These are phyloP conservation scores for Phaethon lepturus DNA, from an alignment of 2,113 vertebrate species.

Conservation along the genomic window DNA sequence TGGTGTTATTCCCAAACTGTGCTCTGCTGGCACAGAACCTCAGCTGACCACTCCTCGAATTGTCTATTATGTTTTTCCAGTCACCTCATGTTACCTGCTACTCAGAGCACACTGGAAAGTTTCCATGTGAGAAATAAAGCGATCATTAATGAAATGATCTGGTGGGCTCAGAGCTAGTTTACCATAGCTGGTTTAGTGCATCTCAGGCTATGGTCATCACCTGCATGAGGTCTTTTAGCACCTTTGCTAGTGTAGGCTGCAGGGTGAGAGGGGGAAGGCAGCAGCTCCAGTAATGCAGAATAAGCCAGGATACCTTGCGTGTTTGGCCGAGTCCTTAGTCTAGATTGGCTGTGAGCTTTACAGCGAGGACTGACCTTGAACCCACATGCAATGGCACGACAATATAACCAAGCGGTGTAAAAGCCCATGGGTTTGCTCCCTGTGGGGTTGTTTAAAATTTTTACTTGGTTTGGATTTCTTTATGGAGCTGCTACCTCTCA, in stretches of 20 bases:
- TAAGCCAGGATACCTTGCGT: neutral
- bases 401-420: neutral
- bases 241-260: neutral
- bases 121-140: neutral
- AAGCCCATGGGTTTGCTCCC: neutral
- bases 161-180: neutral
- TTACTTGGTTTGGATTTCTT: neutral
- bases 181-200: neutral
- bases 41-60: neutral
- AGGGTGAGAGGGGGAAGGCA: neutral
- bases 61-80: neutral
- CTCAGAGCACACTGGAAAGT: neutral
- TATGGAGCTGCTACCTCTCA: neutral
- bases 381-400: accelerated
- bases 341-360: neutral
- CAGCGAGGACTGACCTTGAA: neutral
- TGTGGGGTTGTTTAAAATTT: neutral
- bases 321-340: neutral
- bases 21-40: neutral
- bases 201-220: neutral
- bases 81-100: neutral
- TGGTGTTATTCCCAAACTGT: neutral
- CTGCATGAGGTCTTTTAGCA: neutral
- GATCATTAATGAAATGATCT: neutral
- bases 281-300: neutral